Percentiles rank a stretch among this genome's conserved stretches.
Conservation (phyloP, 2,113 vertebrate genomes). For the Thamnophis sirtalis region DNA sequence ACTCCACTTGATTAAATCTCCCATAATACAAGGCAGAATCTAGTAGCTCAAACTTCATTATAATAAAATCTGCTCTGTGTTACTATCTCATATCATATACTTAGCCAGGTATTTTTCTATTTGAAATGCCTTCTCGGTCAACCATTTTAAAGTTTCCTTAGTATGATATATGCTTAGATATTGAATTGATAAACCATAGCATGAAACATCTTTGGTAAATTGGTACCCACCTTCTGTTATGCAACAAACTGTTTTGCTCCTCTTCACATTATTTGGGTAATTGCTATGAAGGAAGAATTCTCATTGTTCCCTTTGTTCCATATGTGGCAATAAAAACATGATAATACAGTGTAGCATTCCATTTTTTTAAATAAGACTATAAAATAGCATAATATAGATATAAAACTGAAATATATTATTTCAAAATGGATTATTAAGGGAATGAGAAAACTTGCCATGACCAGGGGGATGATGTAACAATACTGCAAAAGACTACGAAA, state of each 20-base stretch:
- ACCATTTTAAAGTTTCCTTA: background rate
- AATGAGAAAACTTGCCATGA: background rate
- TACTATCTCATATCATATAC: background rate
- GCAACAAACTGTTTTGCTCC: background rate
- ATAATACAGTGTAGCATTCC: background rate
- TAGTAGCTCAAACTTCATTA: background rate
- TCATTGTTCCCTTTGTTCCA: background rate
- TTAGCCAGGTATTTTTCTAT: background rate
- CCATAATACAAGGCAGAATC: background rate
- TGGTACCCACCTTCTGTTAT: background rate
- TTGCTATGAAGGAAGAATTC: background rate
- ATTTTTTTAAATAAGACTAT: no score
- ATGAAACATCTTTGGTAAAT: background rate
- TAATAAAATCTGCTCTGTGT: background rate
- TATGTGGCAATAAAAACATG: background rate
- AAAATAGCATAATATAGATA: background rate
- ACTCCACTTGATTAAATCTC: background rate
- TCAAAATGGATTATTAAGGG: background rate
- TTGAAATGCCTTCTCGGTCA: background rate
- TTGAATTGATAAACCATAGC: background rate
- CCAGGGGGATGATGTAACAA: background rate
- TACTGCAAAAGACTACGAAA: background rate
- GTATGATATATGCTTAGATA: background rate
- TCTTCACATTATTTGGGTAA: background rate
- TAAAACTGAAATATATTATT: background rate